Base-by-base conservation (phyloP, 2,113 vertebrate genomes). In the Toxotes chatareus region DNA sequence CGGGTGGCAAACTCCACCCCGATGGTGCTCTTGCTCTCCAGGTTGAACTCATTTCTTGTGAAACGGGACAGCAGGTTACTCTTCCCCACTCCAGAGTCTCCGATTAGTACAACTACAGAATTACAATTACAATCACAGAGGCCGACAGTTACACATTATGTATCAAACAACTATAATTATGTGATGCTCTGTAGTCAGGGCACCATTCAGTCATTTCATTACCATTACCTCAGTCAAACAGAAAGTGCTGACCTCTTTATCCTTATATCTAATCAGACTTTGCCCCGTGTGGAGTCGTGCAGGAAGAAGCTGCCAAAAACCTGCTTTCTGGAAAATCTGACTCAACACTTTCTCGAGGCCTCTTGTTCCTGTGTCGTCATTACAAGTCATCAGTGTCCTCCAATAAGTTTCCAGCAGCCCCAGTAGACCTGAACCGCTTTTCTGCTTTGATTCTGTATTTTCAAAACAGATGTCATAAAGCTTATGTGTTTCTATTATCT, bases 21-120 rank as follows among this genome's bases (percentile, higher is more conserved):
- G 0, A 99, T 99, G 94, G 98, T 99, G 93, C 98, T 99, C 93
- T 99, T 99, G 89, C 97, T 99, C 93, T 99, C 98, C 95, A 99
- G 93, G 90, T 99, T 99, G 94, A 99, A 99, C 91, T 99, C 98
- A 89, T 99, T 99, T 76, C 98, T 96, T 36, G 98, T 99, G 93
- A 99, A 99, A 66, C 98, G 97, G 8, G 98, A 99, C 82, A 99
- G 95, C 49, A 99, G 96, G 86, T 99, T 98, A 91, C 98, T 99
- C 94, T 99, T 99, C 80, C 98, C 98, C 56, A 99, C 98, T 17
- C 98, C 98, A 0, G 98, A 99, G 93, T 99, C 98, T 86, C 98
- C 98, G 0, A 99, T 99, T 51, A 99, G 93, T 47, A 99, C 98
- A 78, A 99, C 98, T 99, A 71, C 3, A 90, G n/a, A n/a, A n/a